phyloP scores from a whole-genome alignment of 2,113 vertebrate species.

The Rhadina sibilatrix region DNA sequence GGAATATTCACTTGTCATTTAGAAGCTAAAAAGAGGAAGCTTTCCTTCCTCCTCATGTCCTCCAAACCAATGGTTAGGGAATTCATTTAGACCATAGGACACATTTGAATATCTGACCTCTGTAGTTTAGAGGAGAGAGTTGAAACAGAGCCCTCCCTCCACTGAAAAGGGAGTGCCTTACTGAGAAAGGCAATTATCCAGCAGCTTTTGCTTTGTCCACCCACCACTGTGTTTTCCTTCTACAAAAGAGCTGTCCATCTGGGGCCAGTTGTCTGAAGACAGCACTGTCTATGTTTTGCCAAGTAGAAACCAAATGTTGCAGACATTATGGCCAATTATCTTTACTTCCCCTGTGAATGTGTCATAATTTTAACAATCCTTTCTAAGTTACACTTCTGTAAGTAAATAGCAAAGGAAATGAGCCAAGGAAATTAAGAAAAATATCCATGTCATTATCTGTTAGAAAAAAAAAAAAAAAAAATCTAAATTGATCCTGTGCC shows the following conservation, averaged over 20 bases:
- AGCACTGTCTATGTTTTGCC: neutral
- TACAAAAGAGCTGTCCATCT: neutral
- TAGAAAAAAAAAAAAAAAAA: neutral
- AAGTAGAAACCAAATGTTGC: neutral
- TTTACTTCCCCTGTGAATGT: neutral
- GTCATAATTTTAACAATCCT: neutral
- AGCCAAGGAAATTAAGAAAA: neutral
- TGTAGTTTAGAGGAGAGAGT: neutral
- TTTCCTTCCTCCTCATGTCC: neutral
- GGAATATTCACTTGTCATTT: neutral
- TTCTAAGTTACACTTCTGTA: neutral
- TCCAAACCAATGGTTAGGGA: neutral
- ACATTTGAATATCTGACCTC: neutral
- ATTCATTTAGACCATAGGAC: neutral
- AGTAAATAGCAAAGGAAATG: neutral
- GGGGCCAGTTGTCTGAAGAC: neutral
- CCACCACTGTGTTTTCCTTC: neutral
- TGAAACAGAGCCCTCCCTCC: neutral
- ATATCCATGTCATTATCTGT: neutral
- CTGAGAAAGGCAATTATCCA: neutral
- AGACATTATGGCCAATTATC: neutral
- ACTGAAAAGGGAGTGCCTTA: neutral
- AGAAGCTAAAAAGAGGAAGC: neutral
- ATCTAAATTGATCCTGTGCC: neutral
- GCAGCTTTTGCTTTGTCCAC: neutral